These are phyloP conservation scores for Euspilapteryx auroguttella DNA, from an alignment of 2,888 invertebrate species.

Conservation along the genomic window DNA sequence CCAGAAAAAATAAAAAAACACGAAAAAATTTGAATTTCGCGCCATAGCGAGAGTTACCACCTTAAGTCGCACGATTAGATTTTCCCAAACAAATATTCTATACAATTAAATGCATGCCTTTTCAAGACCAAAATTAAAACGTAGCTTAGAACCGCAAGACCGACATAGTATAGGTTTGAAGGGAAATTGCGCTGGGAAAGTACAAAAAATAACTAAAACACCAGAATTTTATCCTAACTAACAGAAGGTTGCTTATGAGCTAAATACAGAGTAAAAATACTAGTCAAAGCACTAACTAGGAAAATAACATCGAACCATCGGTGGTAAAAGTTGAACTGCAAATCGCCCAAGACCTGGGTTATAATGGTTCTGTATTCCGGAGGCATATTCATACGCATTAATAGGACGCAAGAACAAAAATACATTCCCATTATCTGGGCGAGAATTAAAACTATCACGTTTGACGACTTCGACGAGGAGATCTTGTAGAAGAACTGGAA, in stretches of 20 bases:
- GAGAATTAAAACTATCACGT: constrained; percentile 92
- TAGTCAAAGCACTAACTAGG: constrained; percentile 92
- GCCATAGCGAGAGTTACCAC: too few species aligned
- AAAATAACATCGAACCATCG: constrained; percentile 99
- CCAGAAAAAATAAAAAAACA: too few species aligned
- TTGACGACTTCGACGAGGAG: constrained; percentile 97
- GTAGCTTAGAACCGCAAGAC: too few species aligned
- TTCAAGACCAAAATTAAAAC: too few species aligned
- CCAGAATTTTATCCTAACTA: too few species aligned
- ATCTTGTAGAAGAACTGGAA: constrained; percentile 97
- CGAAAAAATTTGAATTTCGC: too few species aligned
- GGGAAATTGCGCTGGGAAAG: too few species aligned
- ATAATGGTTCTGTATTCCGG: constrained; percentile 91
- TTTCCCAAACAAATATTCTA: too few species aligned
- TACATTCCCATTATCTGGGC: constrained; percentile 99
- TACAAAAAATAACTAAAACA: too few species aligned
- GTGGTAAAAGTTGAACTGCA: constrained; percentile 99
- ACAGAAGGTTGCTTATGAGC: constrained; percentile 88
- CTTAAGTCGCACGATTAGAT: too few species aligned
- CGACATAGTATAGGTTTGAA: too few species aligned
- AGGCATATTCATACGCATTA: constrained; percentile 99
- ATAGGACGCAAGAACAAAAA: constrained; percentile 94
- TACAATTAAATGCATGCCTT: too few species aligned
- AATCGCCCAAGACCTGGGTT: constrained; percentile 86
- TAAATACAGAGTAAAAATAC: constrained; percentile 92